phyloP scores from a whole-genome alignment of 2,797 vertebrate species.

The Squalus acanthias region DNA sequence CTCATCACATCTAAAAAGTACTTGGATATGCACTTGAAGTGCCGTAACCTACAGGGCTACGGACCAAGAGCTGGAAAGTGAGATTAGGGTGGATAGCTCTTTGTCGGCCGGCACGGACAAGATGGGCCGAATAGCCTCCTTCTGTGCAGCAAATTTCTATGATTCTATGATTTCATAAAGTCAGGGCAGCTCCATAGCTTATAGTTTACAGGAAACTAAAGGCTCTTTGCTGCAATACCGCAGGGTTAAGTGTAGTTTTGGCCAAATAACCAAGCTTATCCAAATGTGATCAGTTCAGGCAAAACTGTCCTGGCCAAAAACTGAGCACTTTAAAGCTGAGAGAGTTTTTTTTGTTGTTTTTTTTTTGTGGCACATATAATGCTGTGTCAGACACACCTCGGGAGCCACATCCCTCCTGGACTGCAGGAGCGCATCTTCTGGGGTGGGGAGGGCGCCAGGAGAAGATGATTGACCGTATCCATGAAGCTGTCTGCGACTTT shows the following conservation, averaged over 20 bases:
- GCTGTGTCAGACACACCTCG: not conserved
- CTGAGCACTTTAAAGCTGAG: not conserved
- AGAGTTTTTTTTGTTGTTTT: not conserved
- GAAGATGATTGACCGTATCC: not conserved
- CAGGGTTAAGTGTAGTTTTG: not conserved
- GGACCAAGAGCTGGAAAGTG: too few species aligned
- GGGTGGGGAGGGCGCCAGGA: not conserved
- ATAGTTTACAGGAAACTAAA: not conserved
- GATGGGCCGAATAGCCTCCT: too few species aligned
- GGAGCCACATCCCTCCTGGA: not conserved
- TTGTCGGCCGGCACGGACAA: too few species aligned
- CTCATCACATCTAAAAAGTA: too few species aligned
- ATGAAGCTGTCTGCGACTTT: not conserved
- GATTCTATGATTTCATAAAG: not conserved
- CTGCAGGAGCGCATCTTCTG: not conserved
- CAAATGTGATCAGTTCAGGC: constrained; percentile 17
- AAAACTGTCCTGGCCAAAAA: not conserved
- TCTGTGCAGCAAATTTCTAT: too few species aligned
- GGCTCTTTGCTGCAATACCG: not conserved
- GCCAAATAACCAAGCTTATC: not conserved
- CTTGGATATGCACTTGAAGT: too few species aligned
- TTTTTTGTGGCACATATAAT: not conserved
- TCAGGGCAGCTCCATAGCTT: not conserved
- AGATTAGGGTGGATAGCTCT: too few species aligned
- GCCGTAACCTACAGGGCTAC: too few species aligned